Conservation (phyloP, 2,113 vertebrate species). For the Fukomys damarensis region DNA sequence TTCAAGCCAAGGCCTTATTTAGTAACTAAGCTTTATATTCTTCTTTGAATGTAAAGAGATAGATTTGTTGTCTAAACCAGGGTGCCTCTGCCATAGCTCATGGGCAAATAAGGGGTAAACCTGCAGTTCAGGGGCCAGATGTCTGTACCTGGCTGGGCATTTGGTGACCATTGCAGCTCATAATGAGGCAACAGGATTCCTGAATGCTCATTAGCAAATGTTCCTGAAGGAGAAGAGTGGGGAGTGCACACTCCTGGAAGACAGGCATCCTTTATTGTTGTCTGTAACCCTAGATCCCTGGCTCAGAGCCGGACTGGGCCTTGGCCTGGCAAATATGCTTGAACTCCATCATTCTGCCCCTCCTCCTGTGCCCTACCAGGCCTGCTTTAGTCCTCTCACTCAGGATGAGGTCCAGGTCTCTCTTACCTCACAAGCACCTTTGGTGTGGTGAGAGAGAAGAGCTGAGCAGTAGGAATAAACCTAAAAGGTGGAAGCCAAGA, state of each 20-base stretch:
- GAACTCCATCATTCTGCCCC: not conserved
- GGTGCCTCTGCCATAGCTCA: not conserved
- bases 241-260: not conserved
- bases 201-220: not conserved
- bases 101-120: not conserved
- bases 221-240: not conserved
- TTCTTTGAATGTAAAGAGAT: not conserved
- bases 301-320: not conserved
- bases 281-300: not conserved
- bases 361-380: not conserved
- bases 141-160: accelerated
- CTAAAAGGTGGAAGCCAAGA: not conserved
- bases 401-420: not conserved
- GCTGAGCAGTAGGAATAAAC: not conserved
- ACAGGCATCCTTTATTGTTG: not conserved
- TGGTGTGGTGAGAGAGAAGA: not conserved
- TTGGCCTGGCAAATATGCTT: not conserved
- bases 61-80: not conserved
- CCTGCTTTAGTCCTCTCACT: not conserved
- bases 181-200: not conserved
- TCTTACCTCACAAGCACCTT: not conserved
- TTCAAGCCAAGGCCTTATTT: not conserved
- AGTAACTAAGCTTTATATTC: not conserved
- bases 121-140: not conserved
- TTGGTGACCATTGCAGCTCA: not conserved